These are phyloP conservation scores for Quadroppia sp. DNA, from an alignment of 2,888 invertebrate species.

Conservation along the genomic window DNA sequence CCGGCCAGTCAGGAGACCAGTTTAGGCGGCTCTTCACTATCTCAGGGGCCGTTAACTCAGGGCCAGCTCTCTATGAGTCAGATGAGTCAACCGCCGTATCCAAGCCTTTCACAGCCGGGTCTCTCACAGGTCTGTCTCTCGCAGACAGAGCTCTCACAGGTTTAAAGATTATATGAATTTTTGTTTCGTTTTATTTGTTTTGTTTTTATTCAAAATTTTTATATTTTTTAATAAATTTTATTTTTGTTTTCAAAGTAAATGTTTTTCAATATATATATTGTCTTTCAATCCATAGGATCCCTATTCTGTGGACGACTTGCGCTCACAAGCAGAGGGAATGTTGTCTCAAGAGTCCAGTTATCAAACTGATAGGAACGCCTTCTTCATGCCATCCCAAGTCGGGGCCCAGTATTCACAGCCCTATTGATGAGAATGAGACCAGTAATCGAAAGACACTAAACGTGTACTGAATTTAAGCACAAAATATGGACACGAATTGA, in stretches of 20 bases:
- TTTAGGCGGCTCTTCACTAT: slow-evolving; percentile 44
- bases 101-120: slow-evolving; percentile 66
- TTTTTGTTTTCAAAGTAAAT: not conserved
- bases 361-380: slow-evolving; percentile 60
- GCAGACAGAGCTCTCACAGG: slow-evolving; percentile 63
- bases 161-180: slow-evolving; percentile 40
- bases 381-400: slow-evolving; percentile 53
- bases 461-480: not conserved
- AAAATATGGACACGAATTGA: slow-evolving; percentile 5
- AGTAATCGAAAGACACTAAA: not conserved
- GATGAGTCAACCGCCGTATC: slow-evolving; percentile 55
- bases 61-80: slow-evolving; percentile 55
- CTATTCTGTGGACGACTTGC: slow-evolving; percentile 73
- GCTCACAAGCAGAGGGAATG: slow-evolving; percentile 90
- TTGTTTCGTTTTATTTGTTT: not conserved
- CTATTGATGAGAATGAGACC: slow-evolving; percentile 50
- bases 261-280: not conserved
- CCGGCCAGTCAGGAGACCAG: slow-evolving; percentile 34
- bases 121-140: slow-evolving; percentile 60
- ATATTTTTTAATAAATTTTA: not conserved
- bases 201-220: not conserved
- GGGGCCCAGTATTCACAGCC: slow-evolving; percentile 54
- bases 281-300: slow-evolving; percentile 68
- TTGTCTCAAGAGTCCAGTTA: slow-evolving; percentile 87
- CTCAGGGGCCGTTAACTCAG: slow-evolving; percentile 52